Conservation (phyloP, 2,888 invertebrate species). For the Deroplatys truncata region DNA sequence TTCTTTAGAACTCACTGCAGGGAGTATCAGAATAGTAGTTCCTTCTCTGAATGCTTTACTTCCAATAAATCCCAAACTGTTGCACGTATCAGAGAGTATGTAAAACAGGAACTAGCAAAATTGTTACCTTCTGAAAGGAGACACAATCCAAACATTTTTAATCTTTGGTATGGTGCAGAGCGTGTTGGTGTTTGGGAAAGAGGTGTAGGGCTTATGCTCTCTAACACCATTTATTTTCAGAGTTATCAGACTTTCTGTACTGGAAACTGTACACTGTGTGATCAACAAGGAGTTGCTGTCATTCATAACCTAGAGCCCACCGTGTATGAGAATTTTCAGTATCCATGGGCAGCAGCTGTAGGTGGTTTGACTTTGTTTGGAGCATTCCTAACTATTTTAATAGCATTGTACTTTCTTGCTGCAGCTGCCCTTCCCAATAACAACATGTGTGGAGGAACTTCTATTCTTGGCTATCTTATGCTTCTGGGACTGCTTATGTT, state of each 20-base stretch:
- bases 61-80: background rate
- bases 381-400: conserved; percentile 26
- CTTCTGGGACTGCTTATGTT: conserved; percentile 43
- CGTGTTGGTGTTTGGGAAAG: conserved; percentile 23
- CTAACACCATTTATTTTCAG: background rate
- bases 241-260: conserved; percentile 1
- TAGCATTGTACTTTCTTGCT: conserved; percentile 27
- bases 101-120: conserved; percentile 7
- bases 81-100: background rate
- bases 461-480: conserved; percentile 45
- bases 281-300: background rate
- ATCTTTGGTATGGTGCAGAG: conserved; percentile 15
- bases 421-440: conserved; percentile 28
- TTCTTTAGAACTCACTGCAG: conserved; percentile 5
- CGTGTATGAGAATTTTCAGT: conserved; percentile 1
- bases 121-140: background rate
- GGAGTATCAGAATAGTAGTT: background rate
- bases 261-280: conserved; percentile 7
- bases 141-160: background rate
- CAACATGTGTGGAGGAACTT: conserved; percentile 27
- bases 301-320: background rate
- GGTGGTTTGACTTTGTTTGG: conserved; percentile 27
- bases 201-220: conserved; percentile 6
- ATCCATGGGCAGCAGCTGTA: conserved; percentile 23
- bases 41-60: background rate